These are phyloP conservation scores for Microcebus ravelobensis DNA, from an alignment of 2,113 vertebrate genomes.

Conservation along the genomic window DNA sequence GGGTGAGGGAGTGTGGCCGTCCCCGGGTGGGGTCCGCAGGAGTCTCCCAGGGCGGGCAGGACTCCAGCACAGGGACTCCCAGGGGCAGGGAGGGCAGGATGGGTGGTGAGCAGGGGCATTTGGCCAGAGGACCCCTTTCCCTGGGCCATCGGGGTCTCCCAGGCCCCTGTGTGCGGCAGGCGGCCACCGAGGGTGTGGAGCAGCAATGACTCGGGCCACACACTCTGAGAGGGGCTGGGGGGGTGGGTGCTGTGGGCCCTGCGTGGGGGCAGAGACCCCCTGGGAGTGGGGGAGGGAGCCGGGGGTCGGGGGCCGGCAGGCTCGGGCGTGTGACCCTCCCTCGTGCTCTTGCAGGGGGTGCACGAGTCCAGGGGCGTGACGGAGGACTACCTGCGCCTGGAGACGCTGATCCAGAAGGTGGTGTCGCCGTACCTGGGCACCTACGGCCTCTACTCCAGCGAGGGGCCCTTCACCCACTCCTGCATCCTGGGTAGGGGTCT, in stretches of 20 bases:
- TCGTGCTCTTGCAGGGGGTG: slow-evolving; percentile 89
- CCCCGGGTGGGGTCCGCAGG: not conserved
- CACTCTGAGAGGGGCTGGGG: not conserved
- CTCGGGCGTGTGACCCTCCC: not conserved
- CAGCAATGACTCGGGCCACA: not conserved
- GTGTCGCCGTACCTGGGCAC: slow-evolving; percentile 97
- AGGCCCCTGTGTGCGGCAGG: accelerated
- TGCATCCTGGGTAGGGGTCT: slow-evolving; percentile 92
- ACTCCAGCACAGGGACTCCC: not conserved
- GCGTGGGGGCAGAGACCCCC: accelerated
- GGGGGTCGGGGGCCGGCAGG: not conserved
- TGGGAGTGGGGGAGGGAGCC: not conserved
- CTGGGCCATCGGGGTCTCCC: accelerated
- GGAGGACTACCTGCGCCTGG: slow-evolving; percentile 95
- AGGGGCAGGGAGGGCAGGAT: not conserved
- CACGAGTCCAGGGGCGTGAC: slow-evolving; percentile 94
- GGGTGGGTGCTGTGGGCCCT: accelerated
- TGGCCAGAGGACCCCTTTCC: not conserved
- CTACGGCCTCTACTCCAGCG: slow-evolving; percentile 91
- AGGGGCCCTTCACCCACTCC: slow-evolving; percentile 89
- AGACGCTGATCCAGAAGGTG: slow-evolving; percentile 95
- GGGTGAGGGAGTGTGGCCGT: no score
- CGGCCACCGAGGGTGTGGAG: no score
- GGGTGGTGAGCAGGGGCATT: no score
- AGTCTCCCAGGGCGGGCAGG: not conserved